A percentile compares a stretch with the other conserved stretches of the same genome.
Evolutionary conservation across 92 coral and sea anemone species (phyloP).

Genomic region (Epizoanthus rinbou): DNA sequence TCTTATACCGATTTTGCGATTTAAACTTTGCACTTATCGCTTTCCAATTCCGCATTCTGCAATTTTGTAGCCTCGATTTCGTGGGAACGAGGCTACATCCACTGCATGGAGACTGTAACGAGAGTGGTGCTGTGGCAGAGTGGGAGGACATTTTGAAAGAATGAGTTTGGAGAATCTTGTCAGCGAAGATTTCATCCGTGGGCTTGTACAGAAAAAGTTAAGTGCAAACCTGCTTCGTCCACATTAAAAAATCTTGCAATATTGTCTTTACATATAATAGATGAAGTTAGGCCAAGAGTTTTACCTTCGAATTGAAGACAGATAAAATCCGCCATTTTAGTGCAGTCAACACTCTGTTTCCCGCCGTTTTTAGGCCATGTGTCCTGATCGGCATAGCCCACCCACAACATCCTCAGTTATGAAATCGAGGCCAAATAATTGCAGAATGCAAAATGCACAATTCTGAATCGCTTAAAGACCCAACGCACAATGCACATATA

Average conservation of each 20-base stretch:
- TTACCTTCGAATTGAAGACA: background rate
- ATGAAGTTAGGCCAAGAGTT: background rate
- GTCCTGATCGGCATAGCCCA: background rate
- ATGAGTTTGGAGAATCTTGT: conserved; percentile 1
- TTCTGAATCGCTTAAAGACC: background rate
- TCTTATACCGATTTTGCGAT: background rate
- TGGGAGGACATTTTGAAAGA: background rate
- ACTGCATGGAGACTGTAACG: background rate
- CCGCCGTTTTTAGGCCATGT: conserved; percentile 11
- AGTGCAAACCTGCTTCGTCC: conserved; percentile 23
- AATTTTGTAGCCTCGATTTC: conserved; percentile 9
- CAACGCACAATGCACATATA: background rate
- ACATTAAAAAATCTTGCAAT: conserved; percentile 35
- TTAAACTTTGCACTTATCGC: background rate
- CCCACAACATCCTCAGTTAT: background rate
- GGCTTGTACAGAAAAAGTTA: conserved; percentile 13
- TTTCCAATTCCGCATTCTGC: background rate
- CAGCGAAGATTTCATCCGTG: conserved; percentile 1
- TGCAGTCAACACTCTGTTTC: background rate
- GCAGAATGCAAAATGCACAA: conserved; percentile 1
- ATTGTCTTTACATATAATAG: background rate
- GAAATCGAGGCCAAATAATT: conserved; percentile 1
- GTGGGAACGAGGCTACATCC: background rate
- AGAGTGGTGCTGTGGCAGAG: background rate
- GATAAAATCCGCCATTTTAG: background rate